phyloP scores from a whole-genome alignment of 64 coral and sea anemone species.

The Montipora efflorescens region DNA sequence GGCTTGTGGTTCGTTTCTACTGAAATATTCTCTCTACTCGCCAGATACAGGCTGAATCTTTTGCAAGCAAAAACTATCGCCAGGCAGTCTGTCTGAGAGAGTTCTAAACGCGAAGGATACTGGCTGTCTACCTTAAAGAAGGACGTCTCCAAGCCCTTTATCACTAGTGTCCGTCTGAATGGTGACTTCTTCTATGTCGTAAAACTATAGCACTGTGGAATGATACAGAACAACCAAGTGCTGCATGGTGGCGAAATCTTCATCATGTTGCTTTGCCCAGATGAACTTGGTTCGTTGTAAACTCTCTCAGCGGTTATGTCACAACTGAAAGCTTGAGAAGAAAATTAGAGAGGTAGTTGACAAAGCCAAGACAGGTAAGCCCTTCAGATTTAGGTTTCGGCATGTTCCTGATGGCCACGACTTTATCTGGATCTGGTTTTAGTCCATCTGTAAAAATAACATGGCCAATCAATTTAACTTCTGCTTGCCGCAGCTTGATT shows the following conservation, averaged over 20 bases:
- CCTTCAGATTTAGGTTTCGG: conserved; percentile 25
- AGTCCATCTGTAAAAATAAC: not conserved
- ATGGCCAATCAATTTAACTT: conserved; percentile 67
- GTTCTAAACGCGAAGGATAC: not conserved
- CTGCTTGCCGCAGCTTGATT: conserved; percentile 34
- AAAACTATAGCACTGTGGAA: conserved; percentile 13
- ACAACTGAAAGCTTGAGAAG: conserved; percentile 37
- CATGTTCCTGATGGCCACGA: conserved; percentile 21
- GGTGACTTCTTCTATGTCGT: conserved; percentile 16
- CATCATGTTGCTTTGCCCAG: conserved; percentile 31
- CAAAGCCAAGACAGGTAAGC: conserved; percentile 41
- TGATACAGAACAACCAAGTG: not conserved
- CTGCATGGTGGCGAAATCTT: conserved; percentile 9
- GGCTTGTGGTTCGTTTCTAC: no score
- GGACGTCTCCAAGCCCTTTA: not conserved
- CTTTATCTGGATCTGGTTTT: conserved; percentile 64
- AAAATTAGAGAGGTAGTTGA: conserved; percentile 1
- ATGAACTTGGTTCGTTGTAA: conserved; percentile 19
- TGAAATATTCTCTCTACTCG: no score
- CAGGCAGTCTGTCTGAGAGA: not conserved
- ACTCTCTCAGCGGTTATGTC: conserved; percentile 11
- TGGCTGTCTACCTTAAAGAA: not conserved
- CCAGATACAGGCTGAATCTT: no score
- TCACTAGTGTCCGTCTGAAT: not conserved
- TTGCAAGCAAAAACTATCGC: no score